Conservation (phyloP, 2,888 invertebrate genomes). For the Helobdella robusta region DNA sequence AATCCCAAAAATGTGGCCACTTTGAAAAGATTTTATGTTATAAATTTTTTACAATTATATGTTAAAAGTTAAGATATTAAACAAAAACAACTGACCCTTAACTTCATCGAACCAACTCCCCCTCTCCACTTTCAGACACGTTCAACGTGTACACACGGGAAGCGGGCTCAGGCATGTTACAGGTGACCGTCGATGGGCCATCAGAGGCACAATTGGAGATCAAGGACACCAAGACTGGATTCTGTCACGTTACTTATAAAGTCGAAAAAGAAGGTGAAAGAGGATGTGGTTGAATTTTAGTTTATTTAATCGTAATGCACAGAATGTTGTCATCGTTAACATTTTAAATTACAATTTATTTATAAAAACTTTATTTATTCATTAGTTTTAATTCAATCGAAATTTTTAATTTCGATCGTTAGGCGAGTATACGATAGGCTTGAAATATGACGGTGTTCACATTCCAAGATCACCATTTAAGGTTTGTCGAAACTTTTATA, state of each 20-base stretch:
- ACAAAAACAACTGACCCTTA: no score
- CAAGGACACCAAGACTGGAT: constrained; percentile 30
- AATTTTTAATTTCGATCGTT: background rate
- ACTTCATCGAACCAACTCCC: background rate
- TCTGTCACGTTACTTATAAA: constrained; percentile 30
- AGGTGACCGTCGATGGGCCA: constrained; percentile 90
- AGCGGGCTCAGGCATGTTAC: constrained; percentile 85
- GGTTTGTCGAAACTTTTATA: no score
- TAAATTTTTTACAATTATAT: no score
- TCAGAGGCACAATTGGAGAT: constrained; percentile 67
- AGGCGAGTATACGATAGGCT: constrained; percentile 89
- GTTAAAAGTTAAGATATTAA: no score
- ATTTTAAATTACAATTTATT: no score
- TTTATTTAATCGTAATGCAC: no score
- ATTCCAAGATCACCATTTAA: constrained; percentile 96
- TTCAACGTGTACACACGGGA: constrained; percentile 92
- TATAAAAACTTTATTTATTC: no score
- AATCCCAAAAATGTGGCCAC: no score
- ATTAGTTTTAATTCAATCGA: background rate
- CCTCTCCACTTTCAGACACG: constrained; percentile 43
- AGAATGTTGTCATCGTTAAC: no score
- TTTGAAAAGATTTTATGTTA: no score
- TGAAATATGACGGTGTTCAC: constrained; percentile 96
- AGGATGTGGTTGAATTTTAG: no score
- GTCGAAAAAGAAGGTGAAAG: constrained; percentile 24